phyloP scores from a whole-genome alignment of 1,140 invertebrate species.

The Pteromalus puparum region DNA sequence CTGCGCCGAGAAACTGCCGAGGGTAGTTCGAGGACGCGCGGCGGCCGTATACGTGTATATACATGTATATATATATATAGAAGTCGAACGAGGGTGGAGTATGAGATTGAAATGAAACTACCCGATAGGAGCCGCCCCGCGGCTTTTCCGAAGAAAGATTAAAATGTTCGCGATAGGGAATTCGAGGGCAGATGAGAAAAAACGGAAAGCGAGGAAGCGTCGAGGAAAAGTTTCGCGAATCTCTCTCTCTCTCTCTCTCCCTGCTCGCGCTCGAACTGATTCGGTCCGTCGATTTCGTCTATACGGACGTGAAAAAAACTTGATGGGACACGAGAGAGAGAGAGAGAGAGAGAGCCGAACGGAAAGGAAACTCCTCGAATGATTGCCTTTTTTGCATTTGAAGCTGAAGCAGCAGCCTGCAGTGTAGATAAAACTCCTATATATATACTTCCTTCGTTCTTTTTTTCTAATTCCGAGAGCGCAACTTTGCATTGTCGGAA shows the following conservation, averaged over 20 bases:
- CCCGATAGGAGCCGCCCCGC: slow-evolving; percentile 65
- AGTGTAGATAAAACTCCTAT: slow-evolving; percentile 24
- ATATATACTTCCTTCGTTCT: slow-evolving; percentile 11
- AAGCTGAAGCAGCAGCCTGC: slow-evolving; percentile 26
- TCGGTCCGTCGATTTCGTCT: slow-evolving; percentile 53
- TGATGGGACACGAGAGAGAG: slow-evolving; percentile 39
- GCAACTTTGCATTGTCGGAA: not conserved
- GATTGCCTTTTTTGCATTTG: slow-evolving; percentile 52
- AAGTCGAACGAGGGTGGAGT: slow-evolving; percentile 24
- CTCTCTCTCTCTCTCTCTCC: too few relatives aligned
- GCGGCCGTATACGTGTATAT: not conserved
- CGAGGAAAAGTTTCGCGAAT: slow-evolving; percentile 42
- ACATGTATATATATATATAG: not conserved
- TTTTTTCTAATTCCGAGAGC: slow-evolving; percentile 5
- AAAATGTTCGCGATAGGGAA: slow-evolving; percentile 64
- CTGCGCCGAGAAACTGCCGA: slow-evolving; percentile 54
- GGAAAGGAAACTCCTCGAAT: slow-evolving; percentile 36
- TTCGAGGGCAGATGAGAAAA: slow-evolving; percentile 55
- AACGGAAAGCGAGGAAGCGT: slow-evolving; percentile 20
- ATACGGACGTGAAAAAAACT: slow-evolving; percentile 49
- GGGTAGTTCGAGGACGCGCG: too few relatives aligned
- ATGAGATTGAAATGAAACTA: slow-evolving; percentile 72
- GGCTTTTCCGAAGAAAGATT: slow-evolving; percentile 71
- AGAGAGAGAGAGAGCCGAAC: not conserved
- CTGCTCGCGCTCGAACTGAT: slow-evolving; percentile 44